A percentile compares a stretch with the other conserved stretches of the same genome.
Conservation (phyloP, 2,888 invertebrate genomes). For the Luffia ferchaultella region DNA sequence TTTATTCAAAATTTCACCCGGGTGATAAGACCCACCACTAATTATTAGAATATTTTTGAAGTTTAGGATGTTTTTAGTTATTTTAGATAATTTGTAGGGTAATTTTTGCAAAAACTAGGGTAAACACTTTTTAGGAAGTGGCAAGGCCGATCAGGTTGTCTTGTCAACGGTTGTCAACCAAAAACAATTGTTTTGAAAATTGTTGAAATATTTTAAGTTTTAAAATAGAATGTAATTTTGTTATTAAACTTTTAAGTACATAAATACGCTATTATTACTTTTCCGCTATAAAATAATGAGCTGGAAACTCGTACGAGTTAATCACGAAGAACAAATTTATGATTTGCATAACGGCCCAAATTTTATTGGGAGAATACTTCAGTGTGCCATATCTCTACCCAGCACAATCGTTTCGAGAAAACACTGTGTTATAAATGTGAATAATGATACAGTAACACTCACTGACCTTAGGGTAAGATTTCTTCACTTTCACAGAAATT, state of each 20-base stretch:
- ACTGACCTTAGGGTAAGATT: slow-evolving; percentile 41
- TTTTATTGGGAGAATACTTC: slow-evolving; percentile 38
- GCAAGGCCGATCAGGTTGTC: too few species aligned
- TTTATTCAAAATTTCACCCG: too few species aligned
- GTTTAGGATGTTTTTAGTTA: too few species aligned
- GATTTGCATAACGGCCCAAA: slow-evolving; percentile 33
- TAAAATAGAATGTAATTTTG: background rate
- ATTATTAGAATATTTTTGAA: too few species aligned
- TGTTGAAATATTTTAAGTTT: background rate
- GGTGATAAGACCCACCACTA: too few species aligned
- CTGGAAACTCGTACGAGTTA: slow-evolving; percentile 44
- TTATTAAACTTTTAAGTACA: background rate
- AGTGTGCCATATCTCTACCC: slow-evolving; percentile 35
- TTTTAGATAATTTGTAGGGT: too few species aligned
- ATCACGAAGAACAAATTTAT: slow-evolving; percentile 35
- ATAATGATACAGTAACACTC: slow-evolving; percentile 31
- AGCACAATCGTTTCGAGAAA: slow-evolving; percentile 48
- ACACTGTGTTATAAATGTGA: slow-evolving; percentile 38
- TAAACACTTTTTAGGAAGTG: too few species aligned
- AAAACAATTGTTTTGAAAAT: too few species aligned
- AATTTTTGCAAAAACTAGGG: too few species aligned
- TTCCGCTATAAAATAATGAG: slow-evolving; percentile 29
- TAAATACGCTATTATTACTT: background rate
- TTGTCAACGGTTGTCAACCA: too few species aligned
- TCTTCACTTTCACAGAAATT: too few species aligned